phyloP scores from a whole-genome alignment of 2,113 vertebrate genomes.

The Calyptommatus sinebrachiatus region DNA sequence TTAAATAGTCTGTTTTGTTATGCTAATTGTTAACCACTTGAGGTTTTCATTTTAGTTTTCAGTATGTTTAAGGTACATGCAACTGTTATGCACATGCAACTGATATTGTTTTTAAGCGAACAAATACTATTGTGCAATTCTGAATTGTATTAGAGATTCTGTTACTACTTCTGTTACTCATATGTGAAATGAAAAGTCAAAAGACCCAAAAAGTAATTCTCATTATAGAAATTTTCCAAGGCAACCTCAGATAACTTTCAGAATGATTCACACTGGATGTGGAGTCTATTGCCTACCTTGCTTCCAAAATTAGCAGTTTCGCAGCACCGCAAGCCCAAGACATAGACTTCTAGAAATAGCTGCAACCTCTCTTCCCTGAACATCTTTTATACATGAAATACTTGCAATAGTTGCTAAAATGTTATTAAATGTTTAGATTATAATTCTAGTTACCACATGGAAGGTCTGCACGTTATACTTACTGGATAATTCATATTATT shows the following conservation, averaged over 20 bases:
- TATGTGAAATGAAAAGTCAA: not conserved
- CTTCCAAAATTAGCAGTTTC: not conserved
- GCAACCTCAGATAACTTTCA: not conserved
- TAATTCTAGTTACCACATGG: not conserved
- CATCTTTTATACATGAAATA: not conserved
- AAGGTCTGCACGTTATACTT: not conserved
- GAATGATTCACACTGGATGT: not conserved
- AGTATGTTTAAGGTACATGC: not conserved
- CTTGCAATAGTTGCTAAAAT: not conserved
- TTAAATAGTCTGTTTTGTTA: not conserved
- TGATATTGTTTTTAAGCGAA: not conserved
- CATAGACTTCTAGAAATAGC: not conserved
- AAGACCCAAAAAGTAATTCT: not conserved
- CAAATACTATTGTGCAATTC: not conserved
- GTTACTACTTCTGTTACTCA: not conserved
- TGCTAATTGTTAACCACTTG: not conserved
- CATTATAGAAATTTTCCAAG: not conserved
- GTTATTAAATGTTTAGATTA: not conserved
- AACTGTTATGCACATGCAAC: too few species aligned
- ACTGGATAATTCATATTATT: not conserved
- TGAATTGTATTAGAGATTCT: not conserved
- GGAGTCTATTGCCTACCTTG: too few species aligned
- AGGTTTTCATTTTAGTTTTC: not conserved
- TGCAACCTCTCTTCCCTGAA: too few species aligned
- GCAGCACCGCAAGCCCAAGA: not conserved